A percentile compares a stretch with the other conserved stretches of the same genome.
phyloP scores from a whole-genome alignment of 2,888 invertebrate species.

The Parapristionchus giblindavisi region DNA sequence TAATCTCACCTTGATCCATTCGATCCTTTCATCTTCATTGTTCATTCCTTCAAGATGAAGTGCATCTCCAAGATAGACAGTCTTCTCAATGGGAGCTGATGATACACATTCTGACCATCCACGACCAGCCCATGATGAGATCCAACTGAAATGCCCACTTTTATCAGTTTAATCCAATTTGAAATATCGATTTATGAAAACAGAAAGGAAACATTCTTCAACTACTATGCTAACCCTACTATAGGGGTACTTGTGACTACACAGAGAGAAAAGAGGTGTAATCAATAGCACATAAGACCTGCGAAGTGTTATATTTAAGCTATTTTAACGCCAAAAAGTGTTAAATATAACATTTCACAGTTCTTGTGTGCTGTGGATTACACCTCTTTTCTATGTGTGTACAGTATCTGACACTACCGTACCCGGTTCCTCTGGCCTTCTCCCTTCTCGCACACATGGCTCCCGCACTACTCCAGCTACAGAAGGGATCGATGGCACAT shows the following conservation, averaged over 20 bases:
- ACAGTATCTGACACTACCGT: background rate
- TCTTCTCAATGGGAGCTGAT: conserved; percentile 39
- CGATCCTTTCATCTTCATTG: conserved; percentile 35
- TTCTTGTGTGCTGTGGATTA: no score
- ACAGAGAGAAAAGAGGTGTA: no score
- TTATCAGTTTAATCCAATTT: background rate
- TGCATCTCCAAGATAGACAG: conserved; percentile 60
- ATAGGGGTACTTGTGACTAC: no score
- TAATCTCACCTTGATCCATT: conserved; percentile 23
- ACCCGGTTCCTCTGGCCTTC: conserved; percentile 35
- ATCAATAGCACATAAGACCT: no score
- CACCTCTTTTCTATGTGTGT: background rate
- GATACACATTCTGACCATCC: conserved; percentile 46
- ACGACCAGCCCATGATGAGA: conserved; percentile 51
- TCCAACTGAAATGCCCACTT: conserved; percentile 45
- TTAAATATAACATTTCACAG: no score
- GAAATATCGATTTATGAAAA: no score
- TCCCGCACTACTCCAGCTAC: conserved; percentile 28
- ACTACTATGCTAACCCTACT: no score
- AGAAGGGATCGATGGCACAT: conserved; percentile 38
- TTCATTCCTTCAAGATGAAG: conserved; percentile 41
- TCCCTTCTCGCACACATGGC: conserved; percentile 35
- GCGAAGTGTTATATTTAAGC: no score
- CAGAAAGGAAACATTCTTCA: no score
- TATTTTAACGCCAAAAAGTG: no score